A percentile compares a stretch with the other conserved stretches of the same genome.
Evolutionary conservation across 2,888 invertebrate genomes (phyloP).

Genomic region (Metallyticus violacea): DNA sequence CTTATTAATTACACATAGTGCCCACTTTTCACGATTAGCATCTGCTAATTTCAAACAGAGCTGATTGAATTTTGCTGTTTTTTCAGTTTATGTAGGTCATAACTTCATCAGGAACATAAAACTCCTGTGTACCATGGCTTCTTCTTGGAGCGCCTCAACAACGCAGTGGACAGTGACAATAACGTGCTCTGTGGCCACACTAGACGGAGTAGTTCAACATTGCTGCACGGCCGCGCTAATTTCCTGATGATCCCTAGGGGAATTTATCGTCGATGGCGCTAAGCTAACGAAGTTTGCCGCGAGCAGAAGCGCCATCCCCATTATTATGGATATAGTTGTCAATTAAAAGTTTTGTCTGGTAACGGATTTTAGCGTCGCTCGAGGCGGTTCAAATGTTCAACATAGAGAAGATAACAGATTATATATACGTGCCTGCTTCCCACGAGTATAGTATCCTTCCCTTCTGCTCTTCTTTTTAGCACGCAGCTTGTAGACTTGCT

Average conservation of each 20-base stretch:
- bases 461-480: too few species aligned
- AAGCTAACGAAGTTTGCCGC: constrained; percentile 19
- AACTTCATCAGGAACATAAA: too few species aligned
- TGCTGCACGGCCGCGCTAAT: constrained; percentile 2
- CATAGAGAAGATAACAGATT: background rate
- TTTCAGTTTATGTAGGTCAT: too few species aligned
- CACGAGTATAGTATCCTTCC: background rate
- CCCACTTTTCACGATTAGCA: too few species aligned
- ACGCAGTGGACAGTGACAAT: background rate
- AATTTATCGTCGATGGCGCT: constrained; percentile 19
- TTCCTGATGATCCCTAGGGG: constrained; percentile 19
- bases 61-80: too few species aligned
- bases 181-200: background rate
- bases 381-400: background rate
- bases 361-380: constrained; percentile 13
- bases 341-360: constrained; percentile 19
- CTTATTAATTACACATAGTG: too few species aligned
- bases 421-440: background rate
- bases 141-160: background rate
- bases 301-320: constrained; percentile 3
- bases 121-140: too few species aligned
- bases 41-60: too few species aligned
- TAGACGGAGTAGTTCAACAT: background rate
- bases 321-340: constrained; percentile 20
- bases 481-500: too few species aligned